Evolutionary conservation across 1,140 invertebrate genomes (phyloP).

Genomic region (Oedothorax gibbosus): DNA sequence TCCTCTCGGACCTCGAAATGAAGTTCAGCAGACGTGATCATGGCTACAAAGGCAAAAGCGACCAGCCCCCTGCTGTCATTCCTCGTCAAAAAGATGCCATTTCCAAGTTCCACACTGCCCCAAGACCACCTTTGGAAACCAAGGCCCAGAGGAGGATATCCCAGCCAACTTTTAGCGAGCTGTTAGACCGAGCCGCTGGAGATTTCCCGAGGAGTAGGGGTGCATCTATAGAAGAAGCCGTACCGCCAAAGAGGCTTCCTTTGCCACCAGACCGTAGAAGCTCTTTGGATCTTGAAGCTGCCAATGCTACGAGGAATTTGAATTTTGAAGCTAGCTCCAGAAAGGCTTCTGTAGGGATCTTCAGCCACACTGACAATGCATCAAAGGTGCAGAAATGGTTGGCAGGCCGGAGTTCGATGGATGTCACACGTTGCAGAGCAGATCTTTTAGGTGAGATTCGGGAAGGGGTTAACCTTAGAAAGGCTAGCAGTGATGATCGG

Average conservation of each 20-base stretch:
- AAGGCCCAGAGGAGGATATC: slow-evolving; percentile 50
- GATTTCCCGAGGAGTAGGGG: slow-evolving; percentile 33
- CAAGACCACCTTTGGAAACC: slow-evolving; percentile 43
- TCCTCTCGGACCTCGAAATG: slow-evolving; percentile 20
- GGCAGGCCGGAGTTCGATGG: slow-evolving; percentile 47
- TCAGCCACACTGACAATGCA: slow-evolving; percentile 31
- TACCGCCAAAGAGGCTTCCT: slow-evolving; percentile 29
- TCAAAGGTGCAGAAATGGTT: slow-evolving; percentile 51
- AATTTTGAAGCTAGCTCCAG: slow-evolving; percentile 4
- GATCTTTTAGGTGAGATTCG: slow-evolving; percentile 50
- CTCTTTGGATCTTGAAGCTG: slow-evolving; percentile 33
- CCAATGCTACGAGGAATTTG: slow-evolving; percentile 6
- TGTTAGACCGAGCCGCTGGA: slow-evolving; percentile 13
- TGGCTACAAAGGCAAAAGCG: neutral
- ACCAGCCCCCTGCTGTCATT: too few species aligned
- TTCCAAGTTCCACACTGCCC: slow-evolving; percentile 49
- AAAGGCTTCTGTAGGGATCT: neutral
- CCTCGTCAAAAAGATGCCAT: neutral
- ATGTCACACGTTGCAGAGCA: slow-evolving; percentile 32
- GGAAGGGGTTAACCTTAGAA: slow-evolving; percentile 43
- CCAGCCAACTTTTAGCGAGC: slow-evolving; percentile 54
- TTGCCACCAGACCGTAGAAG: slow-evolving; percentile 41
- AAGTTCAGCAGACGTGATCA: slow-evolving; percentile 7
- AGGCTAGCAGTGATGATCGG: slow-evolving; percentile 49
- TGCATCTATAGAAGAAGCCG: slow-evolving; percentile 22